Evolutionary conservation across 2,888 invertebrate species (phyloP).

Genomic region (Elgonia sp.): DNA sequence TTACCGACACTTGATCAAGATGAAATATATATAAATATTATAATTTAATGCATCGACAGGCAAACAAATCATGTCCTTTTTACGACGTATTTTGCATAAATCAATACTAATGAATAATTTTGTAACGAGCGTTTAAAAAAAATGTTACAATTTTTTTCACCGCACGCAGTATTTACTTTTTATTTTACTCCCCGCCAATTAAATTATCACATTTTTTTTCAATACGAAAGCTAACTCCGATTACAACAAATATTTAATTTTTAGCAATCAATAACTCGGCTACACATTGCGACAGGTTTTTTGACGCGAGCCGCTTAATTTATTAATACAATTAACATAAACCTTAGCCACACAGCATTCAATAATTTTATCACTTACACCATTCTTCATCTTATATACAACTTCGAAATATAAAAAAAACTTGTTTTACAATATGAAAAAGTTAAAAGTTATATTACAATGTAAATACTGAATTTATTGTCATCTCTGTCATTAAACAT

Average conservation of each 20-base stretch:
- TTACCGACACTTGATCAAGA: constrained; percentile 43
- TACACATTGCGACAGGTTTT: constrained; percentile 61
- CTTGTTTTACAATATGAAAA: neutral
- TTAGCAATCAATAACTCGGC: constrained; percentile 58
- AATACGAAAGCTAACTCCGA: constrained; percentile 31
- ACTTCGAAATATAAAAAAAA: neutral
- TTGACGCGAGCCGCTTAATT: constrained; percentile 53
- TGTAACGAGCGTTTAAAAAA: constrained; percentile 49
- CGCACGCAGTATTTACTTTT: constrained; percentile 31
- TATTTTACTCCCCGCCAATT: constrained; percentile 10
- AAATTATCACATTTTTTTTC: constrained; percentile 46
- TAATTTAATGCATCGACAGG: constrained; percentile 59
- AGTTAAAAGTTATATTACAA: constrained; percentile 19
- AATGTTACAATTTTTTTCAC: constrained; percentile 61
- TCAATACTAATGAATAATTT: constrained; percentile 68
- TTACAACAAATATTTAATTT: constrained; percentile 61
- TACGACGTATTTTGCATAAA: constrained; percentile 58
- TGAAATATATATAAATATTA: constrained; percentile 66
- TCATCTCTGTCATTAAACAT: too few relatives aligned
- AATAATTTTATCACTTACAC: constrained; percentile 61
- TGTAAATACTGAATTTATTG: too few relatives aligned
- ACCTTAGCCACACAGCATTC: constrained; percentile 37
- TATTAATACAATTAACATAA: constrained; percentile 66
- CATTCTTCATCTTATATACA: constrained; percentile 26
- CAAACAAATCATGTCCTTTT: constrained; percentile 63